Base-by-base conservation (phyloP, 2,797 vertebrate species). In the Takifugu ocellatus region DNA sequence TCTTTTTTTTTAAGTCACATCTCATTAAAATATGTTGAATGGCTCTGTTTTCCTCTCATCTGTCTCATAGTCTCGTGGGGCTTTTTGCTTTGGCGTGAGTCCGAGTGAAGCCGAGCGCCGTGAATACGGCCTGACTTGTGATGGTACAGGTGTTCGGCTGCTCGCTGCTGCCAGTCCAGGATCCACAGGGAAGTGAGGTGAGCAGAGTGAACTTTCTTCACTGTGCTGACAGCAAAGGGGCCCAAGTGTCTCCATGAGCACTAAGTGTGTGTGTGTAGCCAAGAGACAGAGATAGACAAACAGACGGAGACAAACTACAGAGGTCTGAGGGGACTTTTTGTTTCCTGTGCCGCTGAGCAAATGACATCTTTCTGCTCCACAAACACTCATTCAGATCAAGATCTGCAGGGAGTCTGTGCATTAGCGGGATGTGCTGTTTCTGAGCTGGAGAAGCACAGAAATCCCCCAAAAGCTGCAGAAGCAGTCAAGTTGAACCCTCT, bases 361-460 rank as follows among this genome's bases (percentile, higher is more conserved):
- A 84, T 83, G 78, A 85, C 80, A 82, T 83, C 69, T 86, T 81
- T 84, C 81, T 81, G 84, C 84, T 82, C 77, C 66, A 78, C 73
- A 75, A 84, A 74, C 79, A 80, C 76, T 77, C 59, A 60, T 72
- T 84, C 72, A 66, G 67, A 49, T 77, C 68, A 68, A 48, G 51
- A 75, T 83, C 84, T 70, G 64, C 66, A 25, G 70, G 73, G 78
- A 81, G 62, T 53, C n/a, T 49, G 49, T 25, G 45, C 46, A 36
- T 15, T 39, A 39, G 14, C 63, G 51, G 31, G 14, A 24, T 42
- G 25, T 59, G 27, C 60, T 33, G 48, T 46, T n/a, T 46, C 6
- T 46, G 44, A 17, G 44, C 21, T n/a, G n/a, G 3, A 9, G 16
- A n/a, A n/a, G 17, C 44, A 46, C 17, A 46, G 16, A 46, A 21